These are phyloP conservation scores for Philhelius pedissequus DNA, from an alignment of 2,888 invertebrate genomes.

Conservation along the genomic window DNA sequence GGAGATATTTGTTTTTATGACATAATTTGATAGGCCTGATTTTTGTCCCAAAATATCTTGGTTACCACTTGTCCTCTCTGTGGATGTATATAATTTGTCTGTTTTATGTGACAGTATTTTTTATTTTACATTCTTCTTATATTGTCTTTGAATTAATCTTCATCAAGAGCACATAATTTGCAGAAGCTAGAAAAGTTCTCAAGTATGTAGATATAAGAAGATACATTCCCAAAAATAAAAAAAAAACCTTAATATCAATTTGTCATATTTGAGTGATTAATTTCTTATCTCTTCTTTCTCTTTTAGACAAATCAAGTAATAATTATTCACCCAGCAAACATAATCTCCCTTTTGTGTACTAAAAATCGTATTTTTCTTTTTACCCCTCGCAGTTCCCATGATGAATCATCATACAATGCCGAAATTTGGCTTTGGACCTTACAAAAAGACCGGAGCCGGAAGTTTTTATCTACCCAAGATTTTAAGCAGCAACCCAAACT, in stretches of 20 bases:
- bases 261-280: conserved; percentile 64
- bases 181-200: conserved; percentile 33
- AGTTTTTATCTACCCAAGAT: conserved; percentile 85
- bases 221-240: conserved; percentile 3
- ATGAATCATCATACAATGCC: conserved; percentile 90
- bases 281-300: conserved; percentile 18
- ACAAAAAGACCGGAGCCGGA: conserved; percentile 80
- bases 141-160: conserved; percentile 29
- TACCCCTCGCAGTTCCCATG: conserved; percentile 83
- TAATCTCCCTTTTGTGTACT: conserved; percentile 27
- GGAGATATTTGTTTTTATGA: background rate
- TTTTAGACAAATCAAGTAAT: conserved; percentile 56
- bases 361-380: conserved; percentile 34
- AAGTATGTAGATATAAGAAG: background rate
- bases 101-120: background rate
- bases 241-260: conserved; percentile 43
- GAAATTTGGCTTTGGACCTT: conserved; percentile 83
- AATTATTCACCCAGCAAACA: conserved; percentile 50
- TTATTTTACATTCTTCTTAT: background rate
- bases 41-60: background rate
- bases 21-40: background rate
- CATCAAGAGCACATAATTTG: conserved; percentile 35
- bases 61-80: background rate
- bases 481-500: conserved; percentile 75
- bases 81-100: background rate